A percentile compares a stretch with the other conserved stretches of the same genome.
phyloP scores from a whole-genome alignment of 2,888 invertebrate species.

The Lobophora halterata region DNA sequence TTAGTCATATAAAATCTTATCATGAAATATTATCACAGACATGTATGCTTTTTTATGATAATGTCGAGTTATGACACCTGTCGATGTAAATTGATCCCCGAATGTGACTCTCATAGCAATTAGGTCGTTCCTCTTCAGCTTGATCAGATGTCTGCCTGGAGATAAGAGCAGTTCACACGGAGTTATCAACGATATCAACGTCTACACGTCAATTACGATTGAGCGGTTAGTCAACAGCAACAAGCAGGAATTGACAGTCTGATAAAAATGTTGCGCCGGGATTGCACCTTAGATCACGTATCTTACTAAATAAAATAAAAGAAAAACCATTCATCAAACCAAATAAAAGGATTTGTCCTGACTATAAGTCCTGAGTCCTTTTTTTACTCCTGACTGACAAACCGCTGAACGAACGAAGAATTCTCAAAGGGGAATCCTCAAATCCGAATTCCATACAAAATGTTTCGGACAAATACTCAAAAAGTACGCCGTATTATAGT shows the following conservation, averaged over 20 bases:
- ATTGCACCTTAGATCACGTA: not conserved
- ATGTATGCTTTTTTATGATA: conserved; percentile 21
- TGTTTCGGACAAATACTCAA: too few relatives aligned
- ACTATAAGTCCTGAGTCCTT: too few relatives aligned
- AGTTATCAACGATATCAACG: conserved; percentile 45
- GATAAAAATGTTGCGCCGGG: conserved; percentile 4
- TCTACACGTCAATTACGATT: conserved; percentile 44
- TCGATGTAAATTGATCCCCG: conserved; percentile 14
- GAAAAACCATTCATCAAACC: conserved; percentile 2
- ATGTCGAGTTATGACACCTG: conserved; percentile 24
- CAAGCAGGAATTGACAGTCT: conserved; percentile 17
- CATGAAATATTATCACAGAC: conserved; percentile 21
- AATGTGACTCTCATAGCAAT: conserved; percentile 34
- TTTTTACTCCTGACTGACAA: too few relatives aligned
- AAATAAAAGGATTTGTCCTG: too few relatives aligned
- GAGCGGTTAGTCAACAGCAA: conserved; percentile 48
- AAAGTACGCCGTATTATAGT: too few relatives aligned
- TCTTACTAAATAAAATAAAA: conserved; percentile 5
- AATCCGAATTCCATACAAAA: too few relatives aligned
- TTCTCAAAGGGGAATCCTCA: too few relatives aligned
- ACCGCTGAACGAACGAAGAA: too few relatives aligned
- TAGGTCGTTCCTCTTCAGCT: conserved; percentile 36
- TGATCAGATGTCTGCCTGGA: conserved; percentile 35
- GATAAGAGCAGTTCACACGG: conserved; percentile 65
- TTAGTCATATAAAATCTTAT: conserved; percentile 7